A percentile compares a stretch with the other conserved stretches of the same genome.
phyloP scores from a whole-genome alignment of 2,113 vertebrate species.

The Brachypteracias leptosomus region DNA sequence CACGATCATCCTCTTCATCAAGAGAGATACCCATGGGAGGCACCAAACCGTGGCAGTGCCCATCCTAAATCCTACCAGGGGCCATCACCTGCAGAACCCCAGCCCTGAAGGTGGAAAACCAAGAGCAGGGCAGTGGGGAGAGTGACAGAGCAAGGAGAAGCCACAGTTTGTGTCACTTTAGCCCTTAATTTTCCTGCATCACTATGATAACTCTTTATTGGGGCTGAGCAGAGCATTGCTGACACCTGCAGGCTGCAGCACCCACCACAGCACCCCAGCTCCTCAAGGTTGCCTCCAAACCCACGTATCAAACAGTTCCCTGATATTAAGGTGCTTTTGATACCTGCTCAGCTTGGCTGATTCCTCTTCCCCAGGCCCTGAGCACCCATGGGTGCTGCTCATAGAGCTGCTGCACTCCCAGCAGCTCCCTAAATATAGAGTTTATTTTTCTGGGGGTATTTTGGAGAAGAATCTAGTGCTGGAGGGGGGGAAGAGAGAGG shows the following conservation, averaged over 20 bases:
- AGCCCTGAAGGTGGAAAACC: background rate
- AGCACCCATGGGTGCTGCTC: background rate
- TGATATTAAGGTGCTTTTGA: background rate
- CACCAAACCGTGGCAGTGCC: fast-evolving
- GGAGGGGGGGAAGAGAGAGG: background rate
- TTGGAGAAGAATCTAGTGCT: background rate
- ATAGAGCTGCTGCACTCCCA: fast-evolving
- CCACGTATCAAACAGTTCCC: background rate
- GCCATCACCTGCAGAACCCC: background rate
- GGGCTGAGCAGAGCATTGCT: background rate
- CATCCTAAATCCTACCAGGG: background rate
- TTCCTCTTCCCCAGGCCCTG: background rate
- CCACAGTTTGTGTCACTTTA: fast-evolving
- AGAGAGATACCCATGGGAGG: fast-evolving
- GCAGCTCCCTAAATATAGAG: background rate
- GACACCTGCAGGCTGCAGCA: background rate
- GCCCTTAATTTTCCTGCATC: background rate
- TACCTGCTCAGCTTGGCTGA: background rate
- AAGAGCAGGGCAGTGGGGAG: background rate
- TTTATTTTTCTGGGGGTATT: background rate
- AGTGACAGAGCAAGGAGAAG: background rate
- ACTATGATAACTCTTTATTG: fast-evolving
- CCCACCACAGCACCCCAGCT: background rate
- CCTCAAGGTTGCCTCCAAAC: background rate
- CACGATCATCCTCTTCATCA: background rate